Evolutionary conservation across 2,888 invertebrate species (phyloP).

Genomic region (Drosophila mayaguana): DNA sequence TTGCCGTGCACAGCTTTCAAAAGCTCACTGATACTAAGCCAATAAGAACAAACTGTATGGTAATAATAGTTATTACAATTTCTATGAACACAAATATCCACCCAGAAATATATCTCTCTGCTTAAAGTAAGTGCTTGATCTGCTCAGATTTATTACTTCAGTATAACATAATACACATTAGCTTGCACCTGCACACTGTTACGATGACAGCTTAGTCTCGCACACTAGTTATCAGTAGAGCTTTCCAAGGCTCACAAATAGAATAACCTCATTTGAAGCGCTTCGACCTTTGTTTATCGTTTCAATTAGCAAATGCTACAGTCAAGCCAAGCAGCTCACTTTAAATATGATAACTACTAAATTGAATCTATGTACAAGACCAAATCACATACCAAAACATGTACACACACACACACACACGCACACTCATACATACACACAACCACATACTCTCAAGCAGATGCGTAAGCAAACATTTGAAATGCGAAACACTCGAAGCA

Average conservation of each 20-base stretch:
- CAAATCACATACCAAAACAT: slow-evolving; percentile 37
- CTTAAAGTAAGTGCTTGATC: too few relatives aligned
- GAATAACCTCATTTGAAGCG: background rate
- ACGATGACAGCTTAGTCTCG: background rate
- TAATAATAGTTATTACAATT: too few relatives aligned
- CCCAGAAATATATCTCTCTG: too few relatives aligned
- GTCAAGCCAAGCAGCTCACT: slow-evolving; percentile 14
- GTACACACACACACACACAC: slow-evolving; percentile 5
- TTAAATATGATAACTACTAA: slow-evolving; percentile 45
- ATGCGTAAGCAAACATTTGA: slow-evolving; percentile 32
- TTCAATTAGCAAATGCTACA: slow-evolving; percentile 22
- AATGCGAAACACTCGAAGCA: slow-evolving; percentile 28
- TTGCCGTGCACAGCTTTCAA: background rate
- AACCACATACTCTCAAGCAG: background rate
- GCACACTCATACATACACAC: slow-evolving; percentile 4
- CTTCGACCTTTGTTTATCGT: slow-evolving; percentile 14
- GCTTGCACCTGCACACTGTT: too few relatives aligned
- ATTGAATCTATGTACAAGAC: slow-evolving; percentile 59
- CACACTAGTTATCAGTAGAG: too few relatives aligned
- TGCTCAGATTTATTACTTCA: too few relatives aligned
- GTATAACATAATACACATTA: too few relatives aligned
- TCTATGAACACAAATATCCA: too few relatives aligned
- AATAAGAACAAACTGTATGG: too few relatives aligned
- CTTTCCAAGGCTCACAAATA: background rate
- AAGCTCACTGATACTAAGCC: background rate